Base-by-base conservation (phyloP, 2,888 invertebrate species). In the Apocheima hispidaria region DNA sequence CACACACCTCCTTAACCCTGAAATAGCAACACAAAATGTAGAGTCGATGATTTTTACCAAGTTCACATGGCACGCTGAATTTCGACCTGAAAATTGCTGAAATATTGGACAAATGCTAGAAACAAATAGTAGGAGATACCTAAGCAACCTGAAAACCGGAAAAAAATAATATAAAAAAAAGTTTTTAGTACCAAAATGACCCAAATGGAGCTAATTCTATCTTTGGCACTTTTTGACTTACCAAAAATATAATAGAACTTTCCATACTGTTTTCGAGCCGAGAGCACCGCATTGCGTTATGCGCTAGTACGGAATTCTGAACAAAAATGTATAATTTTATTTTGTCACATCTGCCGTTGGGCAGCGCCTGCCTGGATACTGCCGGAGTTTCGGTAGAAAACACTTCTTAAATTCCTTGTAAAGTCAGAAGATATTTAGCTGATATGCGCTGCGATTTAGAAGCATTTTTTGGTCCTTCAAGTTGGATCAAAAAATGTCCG, bases 271-370 rank as follows among this genome's bases (percentile, higher is more conserved):
- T 6, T 23, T 38, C 30, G 21, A 1, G 20, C 60, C 43, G 46
- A 51, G 56, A 44, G 46, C 59, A 64, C 72, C 60, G 72, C 72
- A 73, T 62, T 71, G 72, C 72, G 72, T 70, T 68, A 40, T 65
- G 52, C 52, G 56, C 46, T 48, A 38, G 56, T 60, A 62, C 63
- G 61, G 63, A 60, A 65, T 60, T 60, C 60, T 67, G 61, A 60
- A 70, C 69, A 70, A 68, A 72, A 72, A 73, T 69, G 28, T 71
- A 73, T 75, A 73, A 73, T 72, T 73, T n/a, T n/a, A n/a, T 74
- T 75, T 71, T 69, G 72, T 70, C 63, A 64, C 72, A 75, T 75
- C 69, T 77, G 73, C 57, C 63, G 56, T 20, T 53, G 18, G 54
- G 54, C 49, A 55, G 56, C 35, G 30, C n/a, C 28, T 40, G 49